Evolutionary conservation across 2,888 invertebrate species (phyloP), one percentile per base, ranked within the genome.

Genomic region (Dryadula phaetusa): DNA sequence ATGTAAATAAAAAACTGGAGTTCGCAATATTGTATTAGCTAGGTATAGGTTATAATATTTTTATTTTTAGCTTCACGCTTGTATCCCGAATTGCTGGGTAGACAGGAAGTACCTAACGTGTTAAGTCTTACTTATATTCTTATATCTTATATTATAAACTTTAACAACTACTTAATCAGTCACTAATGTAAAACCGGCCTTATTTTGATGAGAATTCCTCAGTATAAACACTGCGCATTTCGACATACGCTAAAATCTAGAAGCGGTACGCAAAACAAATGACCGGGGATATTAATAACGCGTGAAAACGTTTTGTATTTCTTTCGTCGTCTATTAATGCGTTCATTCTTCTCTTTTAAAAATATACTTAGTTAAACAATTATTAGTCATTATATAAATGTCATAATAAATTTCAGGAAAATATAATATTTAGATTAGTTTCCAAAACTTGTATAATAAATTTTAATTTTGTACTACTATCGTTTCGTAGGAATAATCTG

Each of bases 241-340:
- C 56, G 16, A 56, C 10, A 56, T 22, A 40, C 37, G 40, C 56
- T 52, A 37, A 40, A 56, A 22, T 40, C 63, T 42, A 46, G 16
- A 62, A 16, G 16, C 37, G 62, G 37, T 5, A 25, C 49, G 44
- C 18, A 1, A 20, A 46, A 54, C 54, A 54, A 44, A 63, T 44
- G 54, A 34, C 16, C 49, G 14, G 16, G 32, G 22, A 10, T 63
- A 63, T 63, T 44, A 63, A 63, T 63, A 32, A 22, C 20, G 34
- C 63, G 54, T 34, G 63, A 54, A 64, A 54, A 64, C 63, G 63
- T 64, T 64, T 54, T 34, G 63, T 64, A 18, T 64, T 64, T 44
- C 63, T 44, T 34, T 64, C 22, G 44, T 8, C 63, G 54, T 34
- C 10, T 14, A 64, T 54, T 32, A 34, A 54, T 22, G 54, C 20